A percentile compares a stretch with the other conserved stretches of the same genome.
These are phyloP conservation scores for Sorex maritimensis DNA, from an alignment of 2,797 vertebrate genomes.

Conservation along the genomic window DNA sequence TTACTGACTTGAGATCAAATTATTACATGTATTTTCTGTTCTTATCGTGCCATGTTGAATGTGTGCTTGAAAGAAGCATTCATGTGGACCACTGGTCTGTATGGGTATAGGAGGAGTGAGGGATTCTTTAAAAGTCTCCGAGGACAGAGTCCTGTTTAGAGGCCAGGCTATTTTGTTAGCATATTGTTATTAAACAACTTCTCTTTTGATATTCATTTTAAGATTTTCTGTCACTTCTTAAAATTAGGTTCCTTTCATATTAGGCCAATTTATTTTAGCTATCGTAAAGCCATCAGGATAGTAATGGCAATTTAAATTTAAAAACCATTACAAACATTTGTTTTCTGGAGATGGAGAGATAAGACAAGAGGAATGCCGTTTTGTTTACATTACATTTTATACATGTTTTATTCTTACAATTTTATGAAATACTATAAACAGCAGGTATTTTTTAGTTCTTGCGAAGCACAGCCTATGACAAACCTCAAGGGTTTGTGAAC, in stretches of 20 bases:
- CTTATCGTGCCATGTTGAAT: neutral
- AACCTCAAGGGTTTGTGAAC: neutral
- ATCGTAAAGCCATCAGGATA: neutral
- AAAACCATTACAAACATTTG: neutral
- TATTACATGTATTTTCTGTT: neutral
- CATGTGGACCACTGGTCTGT: neutral
- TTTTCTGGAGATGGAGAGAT: neutral
- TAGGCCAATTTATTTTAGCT: constrained; percentile 21
- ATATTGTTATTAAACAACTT: neutral
- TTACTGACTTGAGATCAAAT: too few species aligned
- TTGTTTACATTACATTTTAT: constrained; percentile 6
- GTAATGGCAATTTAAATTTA: constrained; percentile 31
- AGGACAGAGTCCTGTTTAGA: neutral
- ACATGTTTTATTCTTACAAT: constrained; percentile 44
- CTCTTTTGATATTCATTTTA: neutral
- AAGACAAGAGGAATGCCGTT: neutral
- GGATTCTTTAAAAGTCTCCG: constrained; percentile 3
- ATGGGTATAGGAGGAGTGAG: neutral
- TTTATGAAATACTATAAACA: neutral
- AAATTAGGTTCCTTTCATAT: constrained; percentile 20
- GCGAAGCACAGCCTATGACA: neutral
- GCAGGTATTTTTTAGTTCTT: constrained; percentile 22
- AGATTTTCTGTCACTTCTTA: constrained; percentile 14
- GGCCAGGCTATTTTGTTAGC: neutral
- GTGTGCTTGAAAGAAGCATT: neutral